Evolutionary conservation across 2,113 vertebrate genomes (phyloP).

Genomic region (Paracanthobrama guichenoti): DNA sequence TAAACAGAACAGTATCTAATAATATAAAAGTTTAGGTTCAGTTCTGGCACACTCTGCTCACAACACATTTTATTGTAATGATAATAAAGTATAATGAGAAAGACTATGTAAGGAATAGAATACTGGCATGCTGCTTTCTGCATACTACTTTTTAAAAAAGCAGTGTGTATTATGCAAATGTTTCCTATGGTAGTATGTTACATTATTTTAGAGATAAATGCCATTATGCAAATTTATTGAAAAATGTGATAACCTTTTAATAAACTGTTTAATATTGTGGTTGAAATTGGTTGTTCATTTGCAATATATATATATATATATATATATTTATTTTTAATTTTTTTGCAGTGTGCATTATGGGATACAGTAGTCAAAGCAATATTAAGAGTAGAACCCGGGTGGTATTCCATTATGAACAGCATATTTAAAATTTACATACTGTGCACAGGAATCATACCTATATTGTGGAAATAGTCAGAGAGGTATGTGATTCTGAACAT

Average conservation of each 20-base stretch:
- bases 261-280: too few relatives aligned
- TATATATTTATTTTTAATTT: accelerated
- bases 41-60: not conserved
- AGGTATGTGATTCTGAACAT: not conserved
- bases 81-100: not conserved
- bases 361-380: too few relatives aligned
- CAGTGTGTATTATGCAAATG: not conserved
- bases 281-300: too few relatives aligned
- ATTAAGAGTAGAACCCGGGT: too few relatives aligned
- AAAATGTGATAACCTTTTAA: not conserved
- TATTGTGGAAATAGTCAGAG: not conserved
- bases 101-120: not conserved
- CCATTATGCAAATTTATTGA: not conserved
- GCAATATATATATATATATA: too few relatives aligned
- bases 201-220: not conserved
- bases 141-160: not conserved
- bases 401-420: too few relatives aligned
- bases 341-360: too few relatives aligned
- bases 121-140: not conserved
- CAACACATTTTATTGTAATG: not conserved
- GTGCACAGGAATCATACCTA: not conserved
- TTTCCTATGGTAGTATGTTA: not conserved
- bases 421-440: not conserved
- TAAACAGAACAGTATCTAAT: not conserved
- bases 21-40: not conserved